Evolutionary conservation across 1,140 invertebrate genomes (phyloP), one percentile per base, ranked within the genome.

Genomic region (Arion vulgaris): DNA sequence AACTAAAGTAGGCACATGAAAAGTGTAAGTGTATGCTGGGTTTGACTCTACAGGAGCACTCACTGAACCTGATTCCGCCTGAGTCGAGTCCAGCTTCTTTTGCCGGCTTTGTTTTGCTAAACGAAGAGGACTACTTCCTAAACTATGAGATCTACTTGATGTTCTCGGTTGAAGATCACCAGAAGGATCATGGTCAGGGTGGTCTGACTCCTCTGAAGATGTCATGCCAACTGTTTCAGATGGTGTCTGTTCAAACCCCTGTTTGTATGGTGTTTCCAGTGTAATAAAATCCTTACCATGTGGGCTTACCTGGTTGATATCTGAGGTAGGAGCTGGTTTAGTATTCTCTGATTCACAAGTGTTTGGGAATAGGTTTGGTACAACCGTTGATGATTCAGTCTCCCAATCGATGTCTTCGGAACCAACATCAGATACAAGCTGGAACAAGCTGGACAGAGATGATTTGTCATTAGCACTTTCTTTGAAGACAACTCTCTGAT

Each of bases 1-100:
- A 19, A 89, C 85, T n/a, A 88, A 89, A 36, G 87, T 87, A 39
- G 90, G 90, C 19, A 91, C 87, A 85, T 89, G 88, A 83, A 91
- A 91, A 45, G 85, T 86, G 76, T 87, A 91, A 38, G 87, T 89
- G 79, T 91, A 91, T 0, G 86, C 66, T 41, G 80, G 68, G 57
- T 78, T 53, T 66, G 81, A 28, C 57, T 41, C 51, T 73, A 41
- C 4, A 51, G 57, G 11, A 62, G 34, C 75, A 53, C 49, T 41
- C 1, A 34, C 62, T 11, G 28, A 49, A 49, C 76, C 49, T 76
- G 74, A 49, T n/a, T 68, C 69, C 26, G 62, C 68, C 45, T 32
- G 68, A 19, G 4, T n/a, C 7, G 83, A 34, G 13, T 81, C 85
- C 28, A 84, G 51, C 53, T 78, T 84, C 83, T 84, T 86, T 71